phyloP scores from a whole-genome alignment of 1,140 invertebrate species.

The Saccostrea glomerata region DNA sequence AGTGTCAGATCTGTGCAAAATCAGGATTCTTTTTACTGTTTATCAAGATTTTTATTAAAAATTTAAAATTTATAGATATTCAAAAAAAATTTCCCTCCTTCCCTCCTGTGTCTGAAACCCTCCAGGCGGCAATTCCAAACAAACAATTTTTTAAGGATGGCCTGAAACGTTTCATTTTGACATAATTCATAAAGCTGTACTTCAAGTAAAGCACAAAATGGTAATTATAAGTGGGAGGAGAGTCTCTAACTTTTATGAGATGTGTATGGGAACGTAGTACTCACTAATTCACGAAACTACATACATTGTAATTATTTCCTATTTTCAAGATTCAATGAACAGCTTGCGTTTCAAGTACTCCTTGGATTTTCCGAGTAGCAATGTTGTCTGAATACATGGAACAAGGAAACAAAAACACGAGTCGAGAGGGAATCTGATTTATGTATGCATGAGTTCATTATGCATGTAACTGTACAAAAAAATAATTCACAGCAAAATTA shows the following conservation, averaged over 20 bases:
- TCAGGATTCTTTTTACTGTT: too few species aligned
- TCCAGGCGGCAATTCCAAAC: too few species aligned
- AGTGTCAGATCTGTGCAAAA: too few species aligned
- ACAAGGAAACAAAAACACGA: background rate
- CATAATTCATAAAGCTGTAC: too few species aligned
- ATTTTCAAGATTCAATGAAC: background rate
- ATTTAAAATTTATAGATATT: too few species aligned
- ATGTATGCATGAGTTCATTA: slow-evolving; percentile 34
- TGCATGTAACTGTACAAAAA: slow-evolving; percentile 31
- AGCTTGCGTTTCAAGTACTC: background rate
- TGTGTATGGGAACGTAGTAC: background rate
- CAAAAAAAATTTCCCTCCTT: too few species aligned
- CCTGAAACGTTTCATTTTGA: too few species aligned
- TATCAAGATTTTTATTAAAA: too few species aligned
- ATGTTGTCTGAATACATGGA: background rate
- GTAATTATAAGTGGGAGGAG: too few species aligned
- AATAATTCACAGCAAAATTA: slow-evolving; percentile 14
- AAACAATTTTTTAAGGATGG: too few species aligned
- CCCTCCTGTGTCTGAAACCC: too few species aligned
- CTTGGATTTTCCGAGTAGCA: background rate
- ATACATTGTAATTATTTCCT: background rate
- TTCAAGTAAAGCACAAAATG: too few species aligned
- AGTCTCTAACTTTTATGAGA: background rate
- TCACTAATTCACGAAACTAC: background rate
- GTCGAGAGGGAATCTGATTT: slow-evolving; percentile 13